These are phyloP conservation scores for Tenualosa thibaudeaui DNA, from an alignment of 2,797 vertebrate genomes.

Conservation along the genomic window DNA sequence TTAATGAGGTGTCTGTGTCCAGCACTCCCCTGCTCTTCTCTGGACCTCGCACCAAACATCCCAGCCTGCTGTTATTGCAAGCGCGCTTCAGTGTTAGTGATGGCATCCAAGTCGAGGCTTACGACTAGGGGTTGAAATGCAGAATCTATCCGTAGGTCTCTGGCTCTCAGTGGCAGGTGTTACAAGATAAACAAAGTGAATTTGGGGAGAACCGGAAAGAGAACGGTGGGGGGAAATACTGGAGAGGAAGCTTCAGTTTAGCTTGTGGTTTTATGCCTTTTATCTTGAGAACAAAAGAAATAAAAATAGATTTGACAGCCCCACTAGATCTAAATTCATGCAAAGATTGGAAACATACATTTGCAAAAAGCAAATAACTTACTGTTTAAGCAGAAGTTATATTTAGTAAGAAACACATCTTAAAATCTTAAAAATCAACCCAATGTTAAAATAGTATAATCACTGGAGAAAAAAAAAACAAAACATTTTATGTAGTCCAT, in stretches of 20 bases:
- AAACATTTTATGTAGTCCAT: background rate
- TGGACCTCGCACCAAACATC: constrained; percentile 56
- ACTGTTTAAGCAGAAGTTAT: background rate
- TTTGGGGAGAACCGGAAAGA: background rate
- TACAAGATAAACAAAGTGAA: background rate
- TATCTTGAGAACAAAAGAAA: background rate
- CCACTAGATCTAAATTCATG: background rate
- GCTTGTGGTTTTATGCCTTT: background rate
- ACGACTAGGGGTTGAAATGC: background rate
- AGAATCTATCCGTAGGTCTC: background rate
- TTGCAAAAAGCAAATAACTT: background rate
- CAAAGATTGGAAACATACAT: background rate
- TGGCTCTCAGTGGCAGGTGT: constrained; percentile 9
- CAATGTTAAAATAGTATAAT: background rate
- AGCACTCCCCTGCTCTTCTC: constrained; percentile 72
- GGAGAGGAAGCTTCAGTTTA: background rate
- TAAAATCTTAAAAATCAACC: no score
- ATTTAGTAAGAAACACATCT: no score
- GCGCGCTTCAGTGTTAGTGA: constrained; percentile 31
- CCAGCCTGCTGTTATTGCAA: constrained; percentile 45
- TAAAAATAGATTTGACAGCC: background rate
- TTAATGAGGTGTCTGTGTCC: constrained; percentile 91
- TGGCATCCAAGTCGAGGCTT: background rate
- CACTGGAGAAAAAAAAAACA: background rate
- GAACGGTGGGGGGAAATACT: background rate